phyloP scores from a whole-genome alignment of 2,113 vertebrate genomes.

The Madoqua kirkii region DNA sequence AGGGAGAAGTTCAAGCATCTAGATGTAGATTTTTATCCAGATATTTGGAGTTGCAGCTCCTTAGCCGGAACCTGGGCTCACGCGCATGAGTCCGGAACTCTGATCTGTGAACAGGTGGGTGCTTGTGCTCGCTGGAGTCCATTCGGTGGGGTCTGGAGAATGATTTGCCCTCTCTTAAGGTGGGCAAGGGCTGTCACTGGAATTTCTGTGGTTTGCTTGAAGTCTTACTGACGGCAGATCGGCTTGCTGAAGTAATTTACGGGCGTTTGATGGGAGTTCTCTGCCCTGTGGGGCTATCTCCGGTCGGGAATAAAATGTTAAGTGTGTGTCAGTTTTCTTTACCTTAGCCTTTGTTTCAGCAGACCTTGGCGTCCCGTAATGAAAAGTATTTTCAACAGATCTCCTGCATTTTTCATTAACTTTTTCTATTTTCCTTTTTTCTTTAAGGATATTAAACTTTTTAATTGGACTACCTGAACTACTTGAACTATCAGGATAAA shows the following conservation, averaged over 20 bases:
- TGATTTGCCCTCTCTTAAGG: background rate
- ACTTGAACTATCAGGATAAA: conserved; percentile 30
- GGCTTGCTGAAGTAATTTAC: conserved; percentile 23
- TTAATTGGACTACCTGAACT: conserved; percentile 36
- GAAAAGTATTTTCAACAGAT: conserved; percentile 4
- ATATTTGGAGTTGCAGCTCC: background rate
- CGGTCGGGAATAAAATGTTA: background rate
- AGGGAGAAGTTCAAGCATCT: background rate
- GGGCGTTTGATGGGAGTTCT: background rate
- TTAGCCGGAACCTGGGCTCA: background rate
- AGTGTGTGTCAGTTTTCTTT: conserved; percentile 19
- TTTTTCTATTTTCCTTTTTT: conserved; percentile 16
- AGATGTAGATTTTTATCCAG: background rate
- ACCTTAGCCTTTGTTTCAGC: conserved; percentile 32
- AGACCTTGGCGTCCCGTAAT: background rate
- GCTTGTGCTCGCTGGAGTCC: background rate
- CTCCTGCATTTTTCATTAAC: background rate
- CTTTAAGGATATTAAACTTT: conserved; percentile 55
- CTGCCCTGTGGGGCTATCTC: background rate
- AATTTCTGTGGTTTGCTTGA: background rate
- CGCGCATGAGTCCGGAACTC: background rate
- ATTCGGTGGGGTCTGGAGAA: background rate
- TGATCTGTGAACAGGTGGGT: conserved; percentile 58
- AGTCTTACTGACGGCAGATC: background rate
- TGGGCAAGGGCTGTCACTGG: conserved; percentile 15